phyloP scores from a whole-genome alignment of 1,140 invertebrate species.

The Drosophila orena region DNA sequence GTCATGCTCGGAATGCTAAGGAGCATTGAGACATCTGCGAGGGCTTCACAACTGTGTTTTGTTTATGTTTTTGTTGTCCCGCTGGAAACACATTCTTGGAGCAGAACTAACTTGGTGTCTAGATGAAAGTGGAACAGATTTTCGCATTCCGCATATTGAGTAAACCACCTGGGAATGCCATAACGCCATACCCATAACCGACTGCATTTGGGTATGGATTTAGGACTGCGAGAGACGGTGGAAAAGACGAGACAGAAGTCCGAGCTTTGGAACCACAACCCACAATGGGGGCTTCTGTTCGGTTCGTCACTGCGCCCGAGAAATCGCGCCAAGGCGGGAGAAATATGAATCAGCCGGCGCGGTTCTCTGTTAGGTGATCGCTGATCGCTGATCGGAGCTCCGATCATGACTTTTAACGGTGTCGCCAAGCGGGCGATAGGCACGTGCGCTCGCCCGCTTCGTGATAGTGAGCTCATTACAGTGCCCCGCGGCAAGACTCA shows the following conservation, averaged over 20 bases:
- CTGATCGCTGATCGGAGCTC: conserved; percentile 42
- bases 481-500: conserved; percentile 51
- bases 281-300: conserved; percentile 13
- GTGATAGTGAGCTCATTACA: conserved; percentile 67
- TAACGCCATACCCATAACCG: conserved; percentile 34
- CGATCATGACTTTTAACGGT: conserved; percentile 77
- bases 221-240: neutral
- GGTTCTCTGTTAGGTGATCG: conserved; percentile 35
- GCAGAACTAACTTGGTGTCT: conserved; percentile 26
- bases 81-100: conserved; percentile 33
- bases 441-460: conserved; percentile 57
- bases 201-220: neutral
- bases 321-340: conserved; percentile 41
- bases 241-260: conserved; percentile 2
- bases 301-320: conserved; percentile 33
- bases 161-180: conserved; percentile 77
- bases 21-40: conserved; percentile 40
- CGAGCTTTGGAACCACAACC: conserved; percentile 28
- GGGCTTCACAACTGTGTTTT: conserved; percentile 58
- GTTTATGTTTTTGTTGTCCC: conserved; percentile 38
- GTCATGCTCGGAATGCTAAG: neutral
- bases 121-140: conserved; percentile 64
- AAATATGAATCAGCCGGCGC: conserved; percentile 70
- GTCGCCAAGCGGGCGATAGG: conserved; percentile 66
- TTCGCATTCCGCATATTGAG: conserved; percentile 50